These are phyloP conservation scores for Seira musarum DNA, from an alignment of 2,888 invertebrate species.

Conservation along the genomic window DNA sequence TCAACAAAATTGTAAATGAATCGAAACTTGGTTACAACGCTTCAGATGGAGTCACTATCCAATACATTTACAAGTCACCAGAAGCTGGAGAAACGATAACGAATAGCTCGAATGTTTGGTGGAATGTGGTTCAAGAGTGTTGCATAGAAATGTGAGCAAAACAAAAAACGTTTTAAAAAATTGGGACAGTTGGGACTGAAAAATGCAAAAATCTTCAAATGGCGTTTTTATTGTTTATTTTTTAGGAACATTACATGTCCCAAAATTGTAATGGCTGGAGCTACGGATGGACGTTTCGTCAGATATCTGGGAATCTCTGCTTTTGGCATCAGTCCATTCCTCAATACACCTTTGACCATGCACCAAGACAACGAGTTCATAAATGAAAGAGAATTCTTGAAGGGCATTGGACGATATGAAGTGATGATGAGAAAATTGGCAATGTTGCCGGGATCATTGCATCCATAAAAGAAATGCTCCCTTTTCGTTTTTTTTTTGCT, in stretches of 20 bases:
- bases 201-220: neutral
- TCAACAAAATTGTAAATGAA: constrained; percentile 72
- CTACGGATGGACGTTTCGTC: constrained; percentile 73
- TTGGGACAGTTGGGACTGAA: too few relatives aligned
- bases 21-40: constrained; percentile 74
- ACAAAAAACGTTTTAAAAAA: neutral
- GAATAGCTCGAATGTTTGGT: constrained; percentile 80
- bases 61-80: constrained; percentile 79
- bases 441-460: neutral
- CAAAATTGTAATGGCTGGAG: constrained; percentile 6
- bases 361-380: constrained; percentile 53
- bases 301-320: constrained; percentile 73
- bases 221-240: neutral
- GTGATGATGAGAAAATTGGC: constrained; percentile 34
- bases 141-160: constrained; percentile 46
- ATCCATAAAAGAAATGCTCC: too few relatives aligned
- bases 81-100: constrained; percentile 78
- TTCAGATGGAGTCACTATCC: constrained; percentile 79
- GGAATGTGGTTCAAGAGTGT: constrained; percentile 80
- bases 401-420: constrained; percentile 35
- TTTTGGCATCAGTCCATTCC: constrained; percentile 47
- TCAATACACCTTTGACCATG: constrained; percentile 6
- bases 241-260: constrained; percentile 27
- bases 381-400: constrained; percentile 42
- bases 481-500: too few relatives aligned